Conservation (phyloP, 2,888 invertebrate genomes). For the Gymnoscelis rufifasciata region DNA sequence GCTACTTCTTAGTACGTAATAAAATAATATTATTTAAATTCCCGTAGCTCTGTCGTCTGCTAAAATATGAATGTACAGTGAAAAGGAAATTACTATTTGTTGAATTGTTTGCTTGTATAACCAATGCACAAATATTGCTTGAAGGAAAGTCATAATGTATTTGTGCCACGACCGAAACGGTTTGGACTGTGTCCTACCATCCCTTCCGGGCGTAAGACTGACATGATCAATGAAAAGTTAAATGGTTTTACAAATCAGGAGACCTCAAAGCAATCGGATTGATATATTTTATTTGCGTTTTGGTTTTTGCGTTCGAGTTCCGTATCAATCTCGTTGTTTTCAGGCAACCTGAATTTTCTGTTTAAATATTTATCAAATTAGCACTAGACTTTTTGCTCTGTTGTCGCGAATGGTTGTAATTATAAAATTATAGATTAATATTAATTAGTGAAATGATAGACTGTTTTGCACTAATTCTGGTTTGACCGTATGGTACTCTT, state of each 20-base stretch:
- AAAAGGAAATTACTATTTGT: constrained; percentile 29
- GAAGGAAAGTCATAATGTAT: constrained; percentile 29
- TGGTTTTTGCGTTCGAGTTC: constrained; percentile 23
- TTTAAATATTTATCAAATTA: constrained; percentile 61
- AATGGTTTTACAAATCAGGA: constrained; percentile 15
- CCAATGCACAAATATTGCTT: constrained; percentile 32
- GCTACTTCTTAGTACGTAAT: constrained; percentile 74
- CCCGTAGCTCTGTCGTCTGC: constrained; percentile 31
- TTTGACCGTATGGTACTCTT: constrained; percentile 44
- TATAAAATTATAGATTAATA: constrained; percentile 64
- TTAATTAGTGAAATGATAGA: constrained; percentile 72
- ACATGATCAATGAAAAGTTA: constrained; percentile 41
- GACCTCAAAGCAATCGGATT: constrained; percentile 23
- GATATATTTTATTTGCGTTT: constrained; percentile 17
- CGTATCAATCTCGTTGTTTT: constrained; percentile 39
- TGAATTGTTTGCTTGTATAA: constrained; percentile 21
- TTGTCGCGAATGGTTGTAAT: constrained; percentile 77
- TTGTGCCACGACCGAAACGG: constrained; percentile 37
- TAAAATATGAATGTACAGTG: constrained; percentile 45
- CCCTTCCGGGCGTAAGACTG: constrained; percentile 64
- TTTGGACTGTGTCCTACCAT: constrained; percentile 36
- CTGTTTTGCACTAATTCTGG: constrained; percentile 72
- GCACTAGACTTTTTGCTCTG: constrained; percentile 72
- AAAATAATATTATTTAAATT: constrained; percentile 62
- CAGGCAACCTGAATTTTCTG: constrained; percentile 59